Conservation (phyloP, 92 coral and sea anemone genomes). For the Ricordea florida region DNA sequence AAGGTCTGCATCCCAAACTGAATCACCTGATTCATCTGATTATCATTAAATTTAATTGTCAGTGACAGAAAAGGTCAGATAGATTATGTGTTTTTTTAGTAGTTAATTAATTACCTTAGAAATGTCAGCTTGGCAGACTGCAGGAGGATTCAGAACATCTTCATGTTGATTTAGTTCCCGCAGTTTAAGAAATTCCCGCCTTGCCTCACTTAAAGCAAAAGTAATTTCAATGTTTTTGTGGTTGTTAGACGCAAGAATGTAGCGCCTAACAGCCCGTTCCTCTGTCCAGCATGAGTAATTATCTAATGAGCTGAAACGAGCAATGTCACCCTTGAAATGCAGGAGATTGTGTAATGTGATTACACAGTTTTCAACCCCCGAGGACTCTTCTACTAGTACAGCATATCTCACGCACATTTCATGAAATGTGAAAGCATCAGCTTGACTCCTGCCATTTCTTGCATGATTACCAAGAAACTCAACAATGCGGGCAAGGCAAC, state of each 20-base stretch:
- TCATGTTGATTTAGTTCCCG: constrained; percentile 10
- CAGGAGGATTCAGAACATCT: too few species aligned
- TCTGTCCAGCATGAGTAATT: constrained; percentile 66
- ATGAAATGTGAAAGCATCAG: constrained; percentile 44
- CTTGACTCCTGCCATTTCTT: constrained; percentile 58
- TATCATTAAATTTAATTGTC: too few species aligned
- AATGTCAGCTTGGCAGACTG: too few species aligned
- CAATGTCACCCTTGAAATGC: constrained; percentile 52
- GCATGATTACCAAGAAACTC: constrained; percentile 56
- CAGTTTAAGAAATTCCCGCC: constrained; percentile 58
- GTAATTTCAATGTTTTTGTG: constrained; percentile 68
- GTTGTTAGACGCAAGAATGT: constrained; percentile 55
- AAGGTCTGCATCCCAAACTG: too few species aligned
- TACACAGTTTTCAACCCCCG: constrained; percentile 36
- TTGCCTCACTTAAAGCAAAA: constrained; percentile 62
- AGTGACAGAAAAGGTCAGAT: too few species aligned
- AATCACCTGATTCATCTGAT: too few species aligned
- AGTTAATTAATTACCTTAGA: too few species aligned
- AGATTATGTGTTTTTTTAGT: too few species aligned
- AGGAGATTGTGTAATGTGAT: constrained; percentile 66
- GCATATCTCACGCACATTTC: constrained; percentile 55
- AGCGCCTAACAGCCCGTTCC: constrained; percentile 58
- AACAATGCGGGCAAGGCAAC: constrained; percentile 58
- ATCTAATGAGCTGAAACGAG: constrained; percentile 51
- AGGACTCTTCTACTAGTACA: constrained; percentile 44